Evolutionary conservation across 1,140 invertebrate genomes (phyloP), one percentile per base, ranked within the genome.

Genomic region (Plectus sambesii): DNA sequence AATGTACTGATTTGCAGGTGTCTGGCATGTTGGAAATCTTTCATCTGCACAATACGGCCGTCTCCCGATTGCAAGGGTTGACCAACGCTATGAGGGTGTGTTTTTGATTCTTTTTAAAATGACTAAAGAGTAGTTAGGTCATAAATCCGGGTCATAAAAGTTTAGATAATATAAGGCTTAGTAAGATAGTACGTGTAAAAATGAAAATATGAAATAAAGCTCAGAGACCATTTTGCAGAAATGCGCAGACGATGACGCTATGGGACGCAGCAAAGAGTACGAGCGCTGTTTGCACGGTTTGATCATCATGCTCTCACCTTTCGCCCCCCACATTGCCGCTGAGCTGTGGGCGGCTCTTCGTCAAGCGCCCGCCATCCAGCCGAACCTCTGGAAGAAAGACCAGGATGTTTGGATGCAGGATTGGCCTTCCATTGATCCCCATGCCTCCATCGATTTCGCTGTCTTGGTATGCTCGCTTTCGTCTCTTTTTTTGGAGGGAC

Each of bases 261-360:
- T 6, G 46, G 5, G 39, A 49, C 3, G 41, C 49, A 19, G 57
- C 41, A 9, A 29, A 20, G 60, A 69, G 46, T 57, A 45, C 5
- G 58, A 69, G 42, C 41, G 60, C 24, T 66, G 60, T 39, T 22
- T 66, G 2, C 47, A 62, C 36, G 45, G 65, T n/a, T 27, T 66
- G 8, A 45, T 66, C 25, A 45, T 62, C 4, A 66, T 66, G 66
- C 20, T 60, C 15, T 19, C 59, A 58, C 36, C 58, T 6, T 68
- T 66, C 45, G 63, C 61, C 5, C 66, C 64, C 23, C 40, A 63
- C 42, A 39, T 49, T 17, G 61, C 63, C 15, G 26, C 25, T 17
- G 55, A 68, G 47, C 47, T 64, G 23, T 66, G 56, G 62, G 17
- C 40, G 9, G 54, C 44, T 2, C 29, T 66, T 8, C 19, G 35